These are phyloP conservation scores for Aphyosemion australe DNA, from an alignment of 2,113 vertebrate species.

Conservation along the genomic window DNA sequence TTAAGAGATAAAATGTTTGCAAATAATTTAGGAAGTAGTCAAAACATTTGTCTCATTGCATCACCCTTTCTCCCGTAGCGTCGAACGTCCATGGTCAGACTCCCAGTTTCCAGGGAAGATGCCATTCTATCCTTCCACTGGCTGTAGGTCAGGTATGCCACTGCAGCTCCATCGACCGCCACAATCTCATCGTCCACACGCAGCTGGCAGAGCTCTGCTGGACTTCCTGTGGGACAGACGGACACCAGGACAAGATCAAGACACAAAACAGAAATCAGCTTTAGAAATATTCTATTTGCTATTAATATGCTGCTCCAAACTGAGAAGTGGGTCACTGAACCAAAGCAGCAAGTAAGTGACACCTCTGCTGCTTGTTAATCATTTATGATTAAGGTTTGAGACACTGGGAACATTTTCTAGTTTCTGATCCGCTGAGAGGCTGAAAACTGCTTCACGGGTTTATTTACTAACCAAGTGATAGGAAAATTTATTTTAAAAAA, in stretches of 20 bases:
- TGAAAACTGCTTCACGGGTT: not conserved
- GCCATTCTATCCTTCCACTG: slow-evolving; percentile 88
- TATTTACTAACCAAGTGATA: not conserved
- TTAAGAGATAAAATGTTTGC: not conserved
- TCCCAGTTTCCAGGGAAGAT: slow-evolving; percentile 85
- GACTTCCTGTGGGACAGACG: slow-evolving; percentile 78
- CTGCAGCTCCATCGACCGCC: slow-evolving; percentile 81
- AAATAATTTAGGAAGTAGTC: not conserved
- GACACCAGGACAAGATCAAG: slow-evolving; percentile 7
- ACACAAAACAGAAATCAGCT: not conserved
- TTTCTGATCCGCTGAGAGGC: not conserved
- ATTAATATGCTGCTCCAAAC: not conserved
- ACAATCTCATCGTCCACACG: slow-evolving; percentile 89
- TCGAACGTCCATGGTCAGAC: slow-evolving; percentile 88
- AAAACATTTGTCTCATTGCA: slow-evolving; percentile 28
- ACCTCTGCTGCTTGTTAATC: slow-evolving; percentile 59
- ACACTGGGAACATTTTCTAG: slow-evolving; percentile 8
- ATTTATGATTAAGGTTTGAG: slow-evolving; percentile 64
- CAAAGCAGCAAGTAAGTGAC: slow-evolving; percentile 60
- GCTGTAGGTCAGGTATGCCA: slow-evolving; percentile 83
- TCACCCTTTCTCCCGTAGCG: slow-evolving; percentile 90
- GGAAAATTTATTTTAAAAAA: no score
- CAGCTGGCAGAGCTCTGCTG: slow-evolving; percentile 89
- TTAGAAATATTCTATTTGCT: not conserved
- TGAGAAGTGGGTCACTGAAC: slow-evolving; percentile 39